Evolutionary conservation across 2,888 invertebrate genomes (phyloP).

Genomic region (Thera obeliscata): DNA sequence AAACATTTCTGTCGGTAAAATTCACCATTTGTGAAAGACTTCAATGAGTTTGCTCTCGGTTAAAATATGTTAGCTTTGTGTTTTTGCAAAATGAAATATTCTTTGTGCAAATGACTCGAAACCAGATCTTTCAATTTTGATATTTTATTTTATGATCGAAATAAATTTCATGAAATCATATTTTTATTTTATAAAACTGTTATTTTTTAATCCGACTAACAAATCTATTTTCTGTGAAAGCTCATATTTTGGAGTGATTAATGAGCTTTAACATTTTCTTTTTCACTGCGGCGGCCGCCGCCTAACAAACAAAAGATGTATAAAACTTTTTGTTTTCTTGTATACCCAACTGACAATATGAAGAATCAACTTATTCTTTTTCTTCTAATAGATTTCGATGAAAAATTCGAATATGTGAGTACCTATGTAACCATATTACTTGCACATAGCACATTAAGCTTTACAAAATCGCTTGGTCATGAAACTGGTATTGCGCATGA

Average conservation of each 20-base stretch:
- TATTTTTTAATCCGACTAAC: too few species aligned
- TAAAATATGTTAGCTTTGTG: not conserved
- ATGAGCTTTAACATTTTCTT: too few species aligned
- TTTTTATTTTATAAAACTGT: too few species aligned
- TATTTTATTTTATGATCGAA: not conserved
- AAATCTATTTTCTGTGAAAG: too few species aligned
- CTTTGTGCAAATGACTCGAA: not conserved
- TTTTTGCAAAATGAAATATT: not conserved
- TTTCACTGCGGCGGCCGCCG: too few species aligned
- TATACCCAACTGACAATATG: too few species aligned
- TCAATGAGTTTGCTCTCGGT: constrained; percentile 1
- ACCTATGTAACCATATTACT: not conserved
- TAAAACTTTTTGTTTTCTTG: too few species aligned
- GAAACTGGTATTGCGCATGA: constrained; percentile 30
- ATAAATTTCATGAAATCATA: not conserved
- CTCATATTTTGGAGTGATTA: too few species aligned
- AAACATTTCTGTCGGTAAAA: constrained; percentile 28
- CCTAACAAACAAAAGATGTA: too few species aligned
- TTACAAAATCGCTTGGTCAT: constrained; percentile 31
- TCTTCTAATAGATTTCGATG: too few species aligned
- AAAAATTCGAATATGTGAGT: too few species aligned
- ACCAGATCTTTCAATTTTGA: not conserved
- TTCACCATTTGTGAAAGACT: constrained; percentile 20
- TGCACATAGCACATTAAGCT: constrained; percentile 20
- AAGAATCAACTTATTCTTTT: too few species aligned